These are phyloP conservation scores for Hybognathus amarus DNA, from an alignment of 2,797 vertebrate species.

Conservation along the genomic window DNA sequence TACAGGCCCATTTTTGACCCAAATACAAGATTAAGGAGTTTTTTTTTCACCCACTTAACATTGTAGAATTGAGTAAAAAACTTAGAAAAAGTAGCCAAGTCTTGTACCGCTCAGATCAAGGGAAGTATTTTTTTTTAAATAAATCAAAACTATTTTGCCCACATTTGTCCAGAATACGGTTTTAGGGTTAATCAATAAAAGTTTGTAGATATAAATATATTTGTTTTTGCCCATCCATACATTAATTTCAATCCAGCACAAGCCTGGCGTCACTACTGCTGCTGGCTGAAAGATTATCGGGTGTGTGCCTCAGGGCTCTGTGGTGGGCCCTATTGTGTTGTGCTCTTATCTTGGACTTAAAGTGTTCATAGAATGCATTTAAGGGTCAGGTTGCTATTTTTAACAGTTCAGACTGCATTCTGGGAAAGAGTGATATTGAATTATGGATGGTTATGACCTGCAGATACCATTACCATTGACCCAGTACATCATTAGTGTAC, in stretches of 20 bases:
- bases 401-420: background rate
- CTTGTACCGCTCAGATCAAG: too few species aligned
- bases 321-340: background rate
- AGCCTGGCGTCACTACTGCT: background rate
- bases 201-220: background rate
- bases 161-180: too few species aligned
- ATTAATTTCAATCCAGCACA: background rate
- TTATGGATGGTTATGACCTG: constrained; percentile 1
- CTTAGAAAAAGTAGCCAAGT: too few species aligned
- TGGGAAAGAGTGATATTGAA: background rate
- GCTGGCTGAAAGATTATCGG: background rate
- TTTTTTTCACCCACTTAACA: too few species aligned
- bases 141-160: too few species aligned
- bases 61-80: too few species aligned
- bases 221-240: background rate
- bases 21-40: too few species aligned
- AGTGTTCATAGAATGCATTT: constrained; percentile 2
- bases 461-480: constrained; percentile 23
- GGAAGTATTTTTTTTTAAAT: too few species aligned
- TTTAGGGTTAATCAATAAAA: too few species aligned
- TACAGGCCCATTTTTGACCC: too few species aligned
- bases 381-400: background rate
- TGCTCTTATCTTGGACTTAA: background rate
- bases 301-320: constrained; percentile 18
- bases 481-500: constrained; percentile 3